These are phyloP conservation scores for Podocnemis expansa DNA, from an alignment of 2,113 vertebrate species.

Conservation along the genomic window DNA sequence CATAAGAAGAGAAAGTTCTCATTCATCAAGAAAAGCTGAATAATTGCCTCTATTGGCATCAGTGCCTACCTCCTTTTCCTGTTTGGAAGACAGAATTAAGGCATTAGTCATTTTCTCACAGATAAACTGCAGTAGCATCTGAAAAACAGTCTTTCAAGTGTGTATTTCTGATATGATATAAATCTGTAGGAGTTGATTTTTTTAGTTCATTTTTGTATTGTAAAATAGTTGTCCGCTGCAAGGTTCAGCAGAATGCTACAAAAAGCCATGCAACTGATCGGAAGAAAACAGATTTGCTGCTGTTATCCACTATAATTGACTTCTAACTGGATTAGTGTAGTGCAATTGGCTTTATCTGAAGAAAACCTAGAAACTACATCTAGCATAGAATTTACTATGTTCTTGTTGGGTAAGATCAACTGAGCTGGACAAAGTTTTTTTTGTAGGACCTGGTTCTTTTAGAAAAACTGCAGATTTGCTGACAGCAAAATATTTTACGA, in stretches of 20 bases:
- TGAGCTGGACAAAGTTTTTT: no score
- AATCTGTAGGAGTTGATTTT: background rate
- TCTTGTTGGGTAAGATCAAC: background rate
- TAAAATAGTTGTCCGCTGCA: background rate
- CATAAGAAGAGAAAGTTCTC: no score
- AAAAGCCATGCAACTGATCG: background rate
- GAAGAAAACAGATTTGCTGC: background rate
- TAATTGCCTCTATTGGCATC: background rate
- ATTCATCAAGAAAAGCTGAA: no score
- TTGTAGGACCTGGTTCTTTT: no score
- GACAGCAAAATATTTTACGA: no score
- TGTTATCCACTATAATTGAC: fast-evolving
- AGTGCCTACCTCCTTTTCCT: background rate
- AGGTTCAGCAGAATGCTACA: background rate
- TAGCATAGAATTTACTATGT: background rate
- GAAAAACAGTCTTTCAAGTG: background rate
- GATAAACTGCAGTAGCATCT: background rate
- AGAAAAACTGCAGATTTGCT: no score
- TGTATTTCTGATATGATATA: background rate
- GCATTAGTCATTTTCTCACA: background rate
- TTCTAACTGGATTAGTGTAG: fast-evolving
- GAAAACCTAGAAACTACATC: background rate
- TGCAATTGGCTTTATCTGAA: background rate
- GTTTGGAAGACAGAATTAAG: background rate
- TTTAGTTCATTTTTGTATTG: background rate